Evolutionary conservation across 2,797 vertebrate species (phyloP), one percentile per base, ranked within the genome.

Genomic region (Coranthus polyacanthus): DNA sequence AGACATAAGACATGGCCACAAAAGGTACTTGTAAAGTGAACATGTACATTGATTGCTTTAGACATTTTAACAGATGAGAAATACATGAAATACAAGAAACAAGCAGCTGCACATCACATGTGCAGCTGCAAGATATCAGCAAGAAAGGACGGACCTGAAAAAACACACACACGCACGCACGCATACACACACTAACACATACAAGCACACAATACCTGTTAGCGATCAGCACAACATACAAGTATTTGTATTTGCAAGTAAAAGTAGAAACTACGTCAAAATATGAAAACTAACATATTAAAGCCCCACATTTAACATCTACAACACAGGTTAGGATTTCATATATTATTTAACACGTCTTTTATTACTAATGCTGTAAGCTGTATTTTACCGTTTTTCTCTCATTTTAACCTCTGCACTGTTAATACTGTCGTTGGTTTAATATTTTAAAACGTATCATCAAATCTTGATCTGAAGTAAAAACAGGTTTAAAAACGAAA

Each of bases 31-130:
- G 49, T 41, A 17, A 47, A 21, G 29, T 37, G 1, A 21, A 29
- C 6, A 7, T 29, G 26, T 29, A 68, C 38, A 43, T n/a, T 5
- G 22, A 39, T 26, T 1, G 10, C 44, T 44, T 5, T 8, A 21
- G 32, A 17, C 12, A 53, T 60, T 70, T 42, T 43, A 16, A 46
- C 32, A 46, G 32, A 12, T 7, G 12, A 24, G 0, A n/a, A 37
- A 58, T n/a, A 29, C 17, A 8, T 41, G 36, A 45, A 13, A 6
- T 32, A n/a, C n/a, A 34, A 9, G 6, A 12, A 39, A 51, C 65
- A 45, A 41, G 64, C 78, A 55, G 39, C 47, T 39, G 49, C 41
- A 47, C 62, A 15, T 68, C 22, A 47, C 63, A 60, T 56, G 70
- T 77, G 62, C 57, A 61, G 71, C 64, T 68, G 58, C 49, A 57